Evolutionary conservation across 1,140 invertebrate species (phyloP).

Genomic region (Chironomus tepperi): DNA sequence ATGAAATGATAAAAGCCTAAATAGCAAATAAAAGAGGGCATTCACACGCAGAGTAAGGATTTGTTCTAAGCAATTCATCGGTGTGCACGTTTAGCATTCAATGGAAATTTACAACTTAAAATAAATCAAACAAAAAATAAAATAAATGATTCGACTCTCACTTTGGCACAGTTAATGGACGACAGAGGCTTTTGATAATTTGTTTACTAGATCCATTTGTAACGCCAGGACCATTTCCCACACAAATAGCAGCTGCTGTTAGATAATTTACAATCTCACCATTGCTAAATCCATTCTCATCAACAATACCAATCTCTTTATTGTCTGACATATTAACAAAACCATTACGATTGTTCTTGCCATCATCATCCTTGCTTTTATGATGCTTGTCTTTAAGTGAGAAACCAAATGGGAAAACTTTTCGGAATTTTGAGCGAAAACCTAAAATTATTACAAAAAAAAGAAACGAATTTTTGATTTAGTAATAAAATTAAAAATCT

Average conservation of each 20-base stretch:
- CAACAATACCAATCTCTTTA: not conserved
- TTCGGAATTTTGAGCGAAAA: conserved; percentile 23
- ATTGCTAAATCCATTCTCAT: not conserved
- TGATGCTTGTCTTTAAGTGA: conserved; percentile 24
- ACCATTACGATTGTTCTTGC: conserved; percentile 19
- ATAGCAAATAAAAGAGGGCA: not conserved
- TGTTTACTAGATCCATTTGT: conserved; percentile 12
- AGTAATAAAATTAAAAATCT: not conserved
- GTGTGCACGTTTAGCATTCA: too few relatives aligned
- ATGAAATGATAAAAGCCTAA: not conserved
- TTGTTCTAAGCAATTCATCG: too few relatives aligned
- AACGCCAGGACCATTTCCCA: not conserved
- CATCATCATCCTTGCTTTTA: not conserved
- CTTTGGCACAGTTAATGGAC: conserved; percentile 26
- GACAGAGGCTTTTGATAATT: conserved; percentile 20
- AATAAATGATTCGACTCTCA: not conserved
- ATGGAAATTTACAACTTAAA: too few relatives aligned
- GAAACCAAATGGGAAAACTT: conserved; percentile 25
- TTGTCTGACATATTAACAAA: conserved; percentile 7
- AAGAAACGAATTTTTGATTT: not conserved
- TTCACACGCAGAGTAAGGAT: not conserved
- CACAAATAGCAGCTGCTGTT: not conserved
- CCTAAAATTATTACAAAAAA: not conserved
- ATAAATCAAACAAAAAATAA: not conserved
- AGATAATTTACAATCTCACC: conserved; percentile 20